These are phyloP conservation scores for Chaenogobius annularis DNA, from an alignment of 2,113 vertebrate genomes.

Conservation along the genomic window DNA sequence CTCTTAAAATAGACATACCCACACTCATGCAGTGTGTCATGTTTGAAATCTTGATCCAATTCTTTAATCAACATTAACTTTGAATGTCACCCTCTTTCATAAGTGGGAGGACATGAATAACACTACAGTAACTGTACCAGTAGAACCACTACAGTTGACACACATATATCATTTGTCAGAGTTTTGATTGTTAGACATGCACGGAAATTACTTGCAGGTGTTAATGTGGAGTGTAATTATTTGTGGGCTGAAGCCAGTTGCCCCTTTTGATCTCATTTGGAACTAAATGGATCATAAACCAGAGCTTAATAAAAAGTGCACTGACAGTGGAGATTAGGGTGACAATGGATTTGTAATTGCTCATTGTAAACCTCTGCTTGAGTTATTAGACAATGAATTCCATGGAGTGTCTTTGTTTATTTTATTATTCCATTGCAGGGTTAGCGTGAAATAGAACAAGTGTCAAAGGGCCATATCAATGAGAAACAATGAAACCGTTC, in stretches of 20 bases:
- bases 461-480: too few relatives aligned
- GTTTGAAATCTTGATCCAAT: too few relatives aligned
- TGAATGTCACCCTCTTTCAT: too few relatives aligned
- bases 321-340: constrained; percentile 20
- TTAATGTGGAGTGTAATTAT: constrained; percentile 44
- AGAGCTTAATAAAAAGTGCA: constrained; percentile 27
- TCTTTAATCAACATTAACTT: too few relatives aligned
- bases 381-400: constrained; percentile 23
- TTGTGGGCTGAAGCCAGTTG: constrained; percentile 37
- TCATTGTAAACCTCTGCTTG: constrained; percentile 8
- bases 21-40: too few relatives aligned
- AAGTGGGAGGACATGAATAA: too few relatives aligned
- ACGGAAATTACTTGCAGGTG: constrained; percentile 30
- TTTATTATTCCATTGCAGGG: neutral
- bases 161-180: constrained; percentile 27
- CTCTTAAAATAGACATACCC: too few relatives aligned
- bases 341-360: constrained; percentile 44
- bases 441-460: neutral
- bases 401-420: neutral
- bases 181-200: constrained; percentile 30
- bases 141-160: too few relatives aligned
- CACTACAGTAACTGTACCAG: too few relatives aligned
- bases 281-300: constrained; percentile 54
- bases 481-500: too few relatives aligned
- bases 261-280: constrained; percentile 51